phyloP scores from a whole-genome alignment of 2,888 invertebrate genomes.

The Oscheius sp. region DNA sequence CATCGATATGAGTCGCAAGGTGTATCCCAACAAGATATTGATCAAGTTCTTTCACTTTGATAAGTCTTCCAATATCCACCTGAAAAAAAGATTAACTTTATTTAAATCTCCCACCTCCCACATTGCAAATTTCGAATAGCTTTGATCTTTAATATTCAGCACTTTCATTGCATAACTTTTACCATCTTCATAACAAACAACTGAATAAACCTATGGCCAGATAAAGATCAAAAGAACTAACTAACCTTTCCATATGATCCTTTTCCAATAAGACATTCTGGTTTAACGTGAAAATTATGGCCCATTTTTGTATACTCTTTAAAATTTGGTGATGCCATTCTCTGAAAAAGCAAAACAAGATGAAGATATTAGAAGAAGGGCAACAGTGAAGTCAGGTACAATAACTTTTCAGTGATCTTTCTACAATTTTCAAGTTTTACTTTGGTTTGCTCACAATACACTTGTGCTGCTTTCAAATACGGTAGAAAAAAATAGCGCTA shows the following conservation, averaged over 20 bases:
- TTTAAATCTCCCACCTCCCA: background rate
- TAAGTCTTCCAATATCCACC: background rate
- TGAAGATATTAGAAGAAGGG: too few species aligned
- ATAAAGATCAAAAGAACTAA: background rate
- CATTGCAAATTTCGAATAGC: background rate
- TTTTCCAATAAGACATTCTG: background rate
- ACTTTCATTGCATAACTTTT: background rate
- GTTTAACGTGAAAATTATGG: background rate
- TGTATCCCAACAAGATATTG: background rate
- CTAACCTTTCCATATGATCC: background rate
- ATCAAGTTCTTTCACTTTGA: background rate
- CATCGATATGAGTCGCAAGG: background rate
- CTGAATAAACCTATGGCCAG: background rate
- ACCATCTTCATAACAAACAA: background rate
- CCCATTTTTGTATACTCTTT: too few species aligned
- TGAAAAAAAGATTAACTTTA: background rate
- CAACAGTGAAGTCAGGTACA: too few species aligned
- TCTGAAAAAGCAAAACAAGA: too few species aligned
- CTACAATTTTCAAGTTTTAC: too few species aligned
- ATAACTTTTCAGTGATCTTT: too few species aligned
- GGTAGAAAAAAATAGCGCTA: too few species aligned
- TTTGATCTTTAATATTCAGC: background rate
- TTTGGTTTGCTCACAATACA: too few species aligned
- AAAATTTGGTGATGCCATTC: too few species aligned
- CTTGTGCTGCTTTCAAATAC: too few species aligned